phyloP scores from a whole-genome alignment of 2,888 invertebrate species.

The Opisthograptis luteolata region DNA sequence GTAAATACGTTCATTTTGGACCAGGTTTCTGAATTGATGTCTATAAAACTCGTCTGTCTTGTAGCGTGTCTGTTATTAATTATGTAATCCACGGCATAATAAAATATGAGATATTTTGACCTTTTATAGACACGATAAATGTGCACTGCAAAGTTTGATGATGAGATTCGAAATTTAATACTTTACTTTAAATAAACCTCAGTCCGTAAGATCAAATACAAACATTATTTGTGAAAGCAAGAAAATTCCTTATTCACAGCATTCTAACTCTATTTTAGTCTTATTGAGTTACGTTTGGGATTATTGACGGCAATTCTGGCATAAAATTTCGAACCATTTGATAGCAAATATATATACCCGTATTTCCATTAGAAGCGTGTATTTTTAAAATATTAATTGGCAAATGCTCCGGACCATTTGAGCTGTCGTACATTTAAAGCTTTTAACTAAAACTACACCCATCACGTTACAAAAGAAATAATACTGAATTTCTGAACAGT shows the following conservation, averaged over 20 bases:
- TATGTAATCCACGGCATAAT: neutral
- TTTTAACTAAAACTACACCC: no score
- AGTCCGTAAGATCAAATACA: no score
- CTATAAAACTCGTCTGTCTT: slow-evolving; percentile 27
- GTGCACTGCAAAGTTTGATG: no score
- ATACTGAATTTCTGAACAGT: slow-evolving; percentile 35
- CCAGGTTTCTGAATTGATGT: slow-evolving; percentile 27
- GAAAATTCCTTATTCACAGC: no score
- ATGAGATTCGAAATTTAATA: no score
- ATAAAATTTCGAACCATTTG: neutral
- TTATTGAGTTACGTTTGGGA: slow-evolving; percentile 1
- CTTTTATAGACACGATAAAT: neutral
- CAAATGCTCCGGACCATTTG: no score
- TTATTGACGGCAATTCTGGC: neutral
- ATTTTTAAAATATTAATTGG: neutral
- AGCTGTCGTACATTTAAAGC: no score
- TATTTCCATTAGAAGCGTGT: neutral
- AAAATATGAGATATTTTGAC: neutral
- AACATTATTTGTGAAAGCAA: no score
- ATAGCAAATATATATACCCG: neutral
- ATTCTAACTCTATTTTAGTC: neutral
- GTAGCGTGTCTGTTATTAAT: slow-evolving; percentile 5
- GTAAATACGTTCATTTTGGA: slow-evolving; percentile 40
- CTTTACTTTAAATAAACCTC: no score
- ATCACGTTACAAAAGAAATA: neutral